Evolutionary conservation across 2,797 vertebrate species (phyloP), one percentile per base, ranked within the genome.

Genomic region (Hydrocynus forskahlii): DNA sequence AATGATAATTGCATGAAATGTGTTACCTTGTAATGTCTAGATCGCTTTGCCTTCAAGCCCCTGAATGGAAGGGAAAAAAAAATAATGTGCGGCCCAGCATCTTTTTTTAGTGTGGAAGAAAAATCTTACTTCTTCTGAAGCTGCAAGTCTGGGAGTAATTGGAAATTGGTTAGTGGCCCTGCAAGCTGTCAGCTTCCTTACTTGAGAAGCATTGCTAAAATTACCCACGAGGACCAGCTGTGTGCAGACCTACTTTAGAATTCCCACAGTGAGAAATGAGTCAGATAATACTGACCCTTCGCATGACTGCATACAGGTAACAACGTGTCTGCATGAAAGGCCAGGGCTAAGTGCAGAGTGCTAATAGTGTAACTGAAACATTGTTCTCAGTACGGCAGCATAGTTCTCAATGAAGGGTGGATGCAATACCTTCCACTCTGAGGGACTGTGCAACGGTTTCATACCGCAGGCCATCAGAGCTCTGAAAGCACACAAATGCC

Each of bases 11-110:
- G 52, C 43, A 76, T 81, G 35, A 84, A 84, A 59, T 70, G 54
- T 81, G 45, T 81, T 81, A 68, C 75, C 66, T 77, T 80, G 80
- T 68, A 70, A 76, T 63, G 60, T 69, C 71, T 70, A 21, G 76
- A 72, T 50, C 73, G 17, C 52, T 59, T 70, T 70, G 21, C 59
- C 67, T 82, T 80, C 54, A 66, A 79, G 60, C 68, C 8, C 43
- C n/a, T 72, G 40, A 79, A 69, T 55, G 17, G 21, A 50, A 40
- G 64, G 45, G 55, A 38, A 35, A 82, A 74, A 76, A 78, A 1
- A 29, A 35, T 35, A 23, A 17, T 38, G 62, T 67, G 40, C 4
- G 16, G 38, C 4, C 16, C 14, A 4, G 19, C 38, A 25, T 1
- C 19, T 19, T 62, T 40, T 55, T 76, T 38, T 64, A 13, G 52